Evolutionary conservation across 2,888 invertebrate species (phyloP).

Genomic region (Labia minor): DNA sequence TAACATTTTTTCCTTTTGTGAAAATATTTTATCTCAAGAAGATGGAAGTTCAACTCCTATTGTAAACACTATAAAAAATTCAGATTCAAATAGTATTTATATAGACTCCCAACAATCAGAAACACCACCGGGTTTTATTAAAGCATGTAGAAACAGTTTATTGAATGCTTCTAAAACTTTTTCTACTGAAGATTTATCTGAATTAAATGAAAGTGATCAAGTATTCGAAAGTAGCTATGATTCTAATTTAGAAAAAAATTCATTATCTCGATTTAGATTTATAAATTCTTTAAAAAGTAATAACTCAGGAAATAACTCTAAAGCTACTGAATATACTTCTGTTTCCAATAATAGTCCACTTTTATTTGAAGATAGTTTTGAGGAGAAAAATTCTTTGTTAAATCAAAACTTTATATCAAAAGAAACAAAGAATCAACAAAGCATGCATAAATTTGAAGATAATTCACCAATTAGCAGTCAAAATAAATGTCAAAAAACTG

Average conservation of each 20-base stretch:
- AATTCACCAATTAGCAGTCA: background rate
- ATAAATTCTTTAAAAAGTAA: conserved; percentile 21
- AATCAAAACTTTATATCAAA: background rate
- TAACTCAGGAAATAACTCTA: conserved; percentile 15
- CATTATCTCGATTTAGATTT: background rate
- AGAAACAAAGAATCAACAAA: background rate
- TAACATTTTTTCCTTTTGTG: conserved; percentile 24
- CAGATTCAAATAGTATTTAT: conserved; percentile 22
- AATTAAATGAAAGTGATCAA: conserved; percentile 21
- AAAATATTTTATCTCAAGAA: conserved; percentile 25
- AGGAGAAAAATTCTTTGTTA: too few species aligned
- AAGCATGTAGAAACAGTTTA: too few species aligned
- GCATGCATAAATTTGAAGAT: background rate
- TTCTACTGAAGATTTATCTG: conserved; percentile 19
- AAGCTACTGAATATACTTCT: background rate
- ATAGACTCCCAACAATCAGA: conserved; percentile 32
- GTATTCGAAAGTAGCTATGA: conserved; percentile 22
- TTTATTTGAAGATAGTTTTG: conserved; percentile 48
- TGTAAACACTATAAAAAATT: conserved; percentile 19
- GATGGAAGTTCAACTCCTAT: conserved; percentile 16
- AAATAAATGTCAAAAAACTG: background rate
- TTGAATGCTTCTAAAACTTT: conserved; percentile 19
- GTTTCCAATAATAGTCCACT: conserved; percentile 36
- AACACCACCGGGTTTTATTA: too few species aligned
- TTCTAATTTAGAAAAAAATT: background rate